Evolutionary conservation across 1,140 invertebrate species (phyloP).

Genomic region (Drosophila guanche): DNA sequence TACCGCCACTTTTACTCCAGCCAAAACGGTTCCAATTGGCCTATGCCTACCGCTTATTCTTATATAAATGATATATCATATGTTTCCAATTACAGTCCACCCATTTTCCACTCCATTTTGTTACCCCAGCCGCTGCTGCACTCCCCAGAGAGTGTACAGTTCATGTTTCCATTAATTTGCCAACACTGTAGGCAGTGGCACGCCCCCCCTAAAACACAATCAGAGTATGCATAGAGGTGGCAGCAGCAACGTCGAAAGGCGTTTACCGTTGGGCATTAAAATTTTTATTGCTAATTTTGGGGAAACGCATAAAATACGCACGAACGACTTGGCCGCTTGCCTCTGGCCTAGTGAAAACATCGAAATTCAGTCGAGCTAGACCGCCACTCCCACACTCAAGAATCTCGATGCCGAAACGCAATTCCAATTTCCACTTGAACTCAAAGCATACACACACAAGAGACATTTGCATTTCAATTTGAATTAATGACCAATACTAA

Average conservation of each 20-base stretch:
- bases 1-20: too few relatives aligned
- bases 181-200: slow-evolving; percentile 6
- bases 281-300: slow-evolving; percentile 77
- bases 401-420: slow-evolving; percentile 17
- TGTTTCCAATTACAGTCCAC: too few relatives aligned
- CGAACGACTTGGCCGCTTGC: slow-evolving; percentile 40
- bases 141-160: background rate
- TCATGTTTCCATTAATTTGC: slow-evolving; percentile 18
- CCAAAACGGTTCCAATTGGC: too few relatives aligned
- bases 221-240: slow-evolving; percentile 16
- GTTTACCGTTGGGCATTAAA: slow-evolving; percentile 64
- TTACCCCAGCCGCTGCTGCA: too few relatives aligned
- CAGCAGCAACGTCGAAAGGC: slow-evolving; percentile 7
- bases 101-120: too few relatives aligned
- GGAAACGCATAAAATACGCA: slow-evolving; percentile 69
- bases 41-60: too few relatives aligned
- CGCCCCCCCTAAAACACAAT: slow-evolving; percentile 3
- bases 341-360: background rate
- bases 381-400: background rate
- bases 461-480: slow-evolving; percentile 79
- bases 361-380: slow-evolving; percentile 9
- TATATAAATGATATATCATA: too few relatives aligned
- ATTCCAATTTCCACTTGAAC: slow-evolving; percentile 53
- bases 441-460: slow-evolving; percentile 8
- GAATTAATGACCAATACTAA: slow-evolving; percentile 81